Evolutionary conservation across 2,888 invertebrate genomes (phyloP).

Genomic region (Dolichomitus sp.): DNA sequence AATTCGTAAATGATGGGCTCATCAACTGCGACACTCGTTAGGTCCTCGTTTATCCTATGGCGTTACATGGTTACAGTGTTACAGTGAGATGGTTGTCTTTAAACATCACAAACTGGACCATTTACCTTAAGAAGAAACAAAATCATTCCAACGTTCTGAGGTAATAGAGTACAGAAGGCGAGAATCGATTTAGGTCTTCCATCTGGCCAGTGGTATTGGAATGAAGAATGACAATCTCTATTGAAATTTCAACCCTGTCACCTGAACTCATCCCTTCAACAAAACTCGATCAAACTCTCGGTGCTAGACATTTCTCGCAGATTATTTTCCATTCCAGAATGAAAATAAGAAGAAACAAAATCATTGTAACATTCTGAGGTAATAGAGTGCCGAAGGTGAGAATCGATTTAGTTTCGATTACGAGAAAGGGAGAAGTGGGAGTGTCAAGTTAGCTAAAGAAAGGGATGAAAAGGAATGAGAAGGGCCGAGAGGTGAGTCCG

Average conservation of each 20-base stretch:
- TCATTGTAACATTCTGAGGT: constrained; percentile 28
- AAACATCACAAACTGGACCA: no score
- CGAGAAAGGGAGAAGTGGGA: constrained; percentile 35
- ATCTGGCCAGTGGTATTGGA: constrained; percentile 1
- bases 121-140: constrained; percentile 10
- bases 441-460: constrained; percentile 41
- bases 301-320: constrained; percentile 31
- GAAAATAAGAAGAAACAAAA: constrained; percentile 7
- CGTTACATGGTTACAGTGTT: no score
- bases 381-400: constrained; percentile 56
- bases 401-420: constrained; percentile 66
- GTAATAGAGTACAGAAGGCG: constrained; percentile 54
- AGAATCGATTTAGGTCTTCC: constrained; percentile 56
- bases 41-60: no score
- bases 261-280: not conserved
- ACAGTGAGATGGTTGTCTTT: no score
- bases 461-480: constrained; percentile 31
- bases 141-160: constrained; percentile 26
- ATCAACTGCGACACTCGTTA: no score
- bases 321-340: constrained; percentile 16
- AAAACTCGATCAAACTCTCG: constrained; percentile 17
- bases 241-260: constrained; percentile 50
- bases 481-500: constrained; percentile 5
- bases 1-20: no score
- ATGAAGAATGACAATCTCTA: constrained; percentile 37